phyloP scores from a whole-genome alignment of 2,888 invertebrate genomes.

The Ophion obscuratus region DNA sequence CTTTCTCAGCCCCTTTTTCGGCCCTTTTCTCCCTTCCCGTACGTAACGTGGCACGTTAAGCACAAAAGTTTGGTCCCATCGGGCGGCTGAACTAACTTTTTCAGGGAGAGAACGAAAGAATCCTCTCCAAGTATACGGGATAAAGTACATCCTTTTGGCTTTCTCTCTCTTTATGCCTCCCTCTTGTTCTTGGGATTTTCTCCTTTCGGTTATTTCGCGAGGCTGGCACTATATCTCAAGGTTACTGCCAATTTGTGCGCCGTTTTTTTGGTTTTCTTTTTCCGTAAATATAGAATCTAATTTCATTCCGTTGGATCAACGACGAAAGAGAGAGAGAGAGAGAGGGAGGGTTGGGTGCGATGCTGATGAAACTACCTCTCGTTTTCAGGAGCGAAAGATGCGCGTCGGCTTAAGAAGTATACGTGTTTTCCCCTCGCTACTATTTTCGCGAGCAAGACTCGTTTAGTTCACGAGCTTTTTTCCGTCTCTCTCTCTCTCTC shows the following conservation, averaged over 20 bases:
- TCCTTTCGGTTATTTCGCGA: slow-evolving; percentile 40
- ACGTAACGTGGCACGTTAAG: slow-evolving; percentile 56
- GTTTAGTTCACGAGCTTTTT: slow-evolving; percentile 62
- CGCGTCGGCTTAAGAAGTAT: slow-evolving; percentile 41
- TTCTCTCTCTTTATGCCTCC: slow-evolving; percentile 16
- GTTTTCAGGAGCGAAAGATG: slow-evolving; percentile 44
- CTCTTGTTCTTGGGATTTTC: slow-evolving; percentile 27
- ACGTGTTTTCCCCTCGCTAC: slow-evolving; percentile 42
- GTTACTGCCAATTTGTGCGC: slow-evolving; percentile 72
- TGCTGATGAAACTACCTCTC: slow-evolving; percentile 55
- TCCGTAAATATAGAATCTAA: slow-evolving; percentile 69
- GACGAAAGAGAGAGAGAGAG: slow-evolving; percentile 19
- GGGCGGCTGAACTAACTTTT: slow-evolving; percentile 68
- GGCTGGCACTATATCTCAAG: slow-evolving; percentile 54
- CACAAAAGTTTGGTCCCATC: slow-evolving; percentile 72
- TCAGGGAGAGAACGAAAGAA: slow-evolving; percentile 49
- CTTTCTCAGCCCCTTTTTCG: slow-evolving; percentile 15
- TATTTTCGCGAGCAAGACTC: slow-evolving; percentile 69
- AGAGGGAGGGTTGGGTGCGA: not conserved
- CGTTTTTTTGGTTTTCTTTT: slow-evolving; percentile 56
- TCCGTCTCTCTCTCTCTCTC: slow-evolving; percentile 11
- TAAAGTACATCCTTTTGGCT: slow-evolving; percentile 19
- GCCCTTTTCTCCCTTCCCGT: slow-evolving; percentile 22
- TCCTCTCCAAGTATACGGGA: slow-evolving; percentile 33
- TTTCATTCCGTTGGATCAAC: slow-evolving; percentile 69